phyloP scores from a whole-genome alignment of 2,797 vertebrate genomes.

The Argya squamiceps region DNA sequence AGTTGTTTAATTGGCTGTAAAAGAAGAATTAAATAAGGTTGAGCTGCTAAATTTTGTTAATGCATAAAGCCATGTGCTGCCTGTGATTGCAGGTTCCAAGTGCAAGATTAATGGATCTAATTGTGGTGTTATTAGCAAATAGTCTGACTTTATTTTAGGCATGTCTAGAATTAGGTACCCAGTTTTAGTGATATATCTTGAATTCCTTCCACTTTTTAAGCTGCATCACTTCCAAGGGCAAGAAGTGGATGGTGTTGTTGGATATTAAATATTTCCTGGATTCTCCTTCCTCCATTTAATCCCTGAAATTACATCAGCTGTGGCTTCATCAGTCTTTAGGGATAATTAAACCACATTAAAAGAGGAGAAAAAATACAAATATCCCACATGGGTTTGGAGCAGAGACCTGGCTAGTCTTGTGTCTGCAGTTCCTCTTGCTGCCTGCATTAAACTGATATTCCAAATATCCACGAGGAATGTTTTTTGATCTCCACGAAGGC shows the following conservation, averaged over 20 bases:
- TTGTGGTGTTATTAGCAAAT: conserved; percentile 52
- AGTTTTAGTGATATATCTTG: conserved; percentile 17
- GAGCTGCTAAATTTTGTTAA: conserved; percentile 75
- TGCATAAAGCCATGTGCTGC: conserved; percentile 21
- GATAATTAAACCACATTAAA: conserved; percentile 2
- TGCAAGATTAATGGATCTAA: conserved; percentile 75
- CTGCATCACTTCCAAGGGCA: conserved; percentile 4
- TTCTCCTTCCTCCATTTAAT: conserved; percentile 20
- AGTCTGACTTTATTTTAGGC: conserved; percentile 57
- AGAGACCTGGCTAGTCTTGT: neutral
- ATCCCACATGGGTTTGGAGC: neutral
- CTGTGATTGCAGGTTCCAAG: conserved; percentile 66
- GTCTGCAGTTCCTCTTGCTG: neutral
- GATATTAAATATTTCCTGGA: neutral
- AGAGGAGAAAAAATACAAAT: neutral
- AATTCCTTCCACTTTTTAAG: neutral
- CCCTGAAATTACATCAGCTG: neutral
- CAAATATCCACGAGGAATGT: conserved; percentile 65
- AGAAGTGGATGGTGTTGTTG: neutral
- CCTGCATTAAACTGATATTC: conserved; percentile 28
- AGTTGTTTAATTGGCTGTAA: conserved; percentile 80
- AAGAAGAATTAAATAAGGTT: conserved; percentile 76
- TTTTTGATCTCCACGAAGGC: conserved; percentile 38
- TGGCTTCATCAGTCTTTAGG: conserved; percentile 15
- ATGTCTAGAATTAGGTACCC: neutral